Evolutionary conservation across 2,113 vertebrate species (phyloP).

Genomic region (Jacana jacana): DNA sequence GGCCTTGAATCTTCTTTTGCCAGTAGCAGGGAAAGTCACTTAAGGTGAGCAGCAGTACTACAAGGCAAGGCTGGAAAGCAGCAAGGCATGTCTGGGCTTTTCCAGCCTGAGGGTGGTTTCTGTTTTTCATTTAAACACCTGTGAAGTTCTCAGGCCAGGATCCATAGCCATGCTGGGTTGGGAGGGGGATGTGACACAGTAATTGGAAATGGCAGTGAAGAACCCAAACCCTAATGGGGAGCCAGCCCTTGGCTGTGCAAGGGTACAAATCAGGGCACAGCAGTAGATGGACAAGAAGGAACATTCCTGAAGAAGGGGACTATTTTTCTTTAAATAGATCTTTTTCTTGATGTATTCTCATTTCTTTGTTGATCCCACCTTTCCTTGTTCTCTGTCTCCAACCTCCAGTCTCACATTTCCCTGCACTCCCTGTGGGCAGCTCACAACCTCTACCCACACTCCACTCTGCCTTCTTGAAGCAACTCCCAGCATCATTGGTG

Average conservation of each 20-base stretch:
- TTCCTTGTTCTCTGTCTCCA: neutral
- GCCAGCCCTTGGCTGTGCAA: neutral
- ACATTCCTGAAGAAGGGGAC: neutral
- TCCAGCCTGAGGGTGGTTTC: neutral
- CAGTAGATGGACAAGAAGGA: neutral
- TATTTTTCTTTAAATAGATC: neutral
- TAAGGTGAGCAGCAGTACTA: neutral
- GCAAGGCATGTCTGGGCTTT: neutral
- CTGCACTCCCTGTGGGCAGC: neutral
- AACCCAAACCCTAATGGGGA: neutral
- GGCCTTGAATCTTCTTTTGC: neutral
- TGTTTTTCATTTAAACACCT: constrained; percentile 22
- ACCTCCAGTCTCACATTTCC: neutral
- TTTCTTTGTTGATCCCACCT: neutral
- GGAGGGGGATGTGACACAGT: neutral
- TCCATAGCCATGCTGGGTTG: rapidly evolving
- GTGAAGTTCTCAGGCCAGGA: neutral
- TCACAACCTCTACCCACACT: neutral
- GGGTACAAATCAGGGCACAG: neutral
- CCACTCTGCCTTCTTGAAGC: neutral
- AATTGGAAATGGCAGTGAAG: neutral
- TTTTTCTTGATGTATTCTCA: neutral
- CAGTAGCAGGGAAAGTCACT: neutral
- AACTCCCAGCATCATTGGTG: neutral
- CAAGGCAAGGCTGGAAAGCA: neutral